phyloP scores from a whole-genome alignment of 2,113 vertebrate species.

The Merops nubicus region DNA sequence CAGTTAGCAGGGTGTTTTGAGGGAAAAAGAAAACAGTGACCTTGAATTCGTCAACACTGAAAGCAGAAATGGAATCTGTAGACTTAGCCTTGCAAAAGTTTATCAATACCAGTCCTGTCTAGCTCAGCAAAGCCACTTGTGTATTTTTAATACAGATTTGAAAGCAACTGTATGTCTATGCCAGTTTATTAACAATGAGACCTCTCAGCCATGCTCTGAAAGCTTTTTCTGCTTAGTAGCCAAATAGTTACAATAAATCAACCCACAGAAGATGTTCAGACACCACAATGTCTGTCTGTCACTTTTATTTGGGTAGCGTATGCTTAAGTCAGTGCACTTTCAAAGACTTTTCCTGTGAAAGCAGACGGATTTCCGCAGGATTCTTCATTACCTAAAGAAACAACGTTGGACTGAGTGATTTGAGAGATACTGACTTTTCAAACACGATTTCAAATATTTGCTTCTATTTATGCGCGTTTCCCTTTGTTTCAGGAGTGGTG shows the following conservation, averaged over 20 bases:
- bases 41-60: not conserved
- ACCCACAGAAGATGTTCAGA: not conserved
- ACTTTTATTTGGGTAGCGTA: not conserved
- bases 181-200: not conserved
- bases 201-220: not conserved
- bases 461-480: not conserved
- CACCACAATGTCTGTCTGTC: not conserved
- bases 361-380: not conserved
- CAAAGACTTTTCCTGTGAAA: not conserved
- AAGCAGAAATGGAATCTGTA: not conserved
- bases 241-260: not conserved
- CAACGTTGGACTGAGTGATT: not conserved
- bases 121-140: not conserved
- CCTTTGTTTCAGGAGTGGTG: conserved; percentile 79
- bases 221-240: not conserved
- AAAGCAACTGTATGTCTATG: not conserved
- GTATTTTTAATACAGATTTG: not conserved
- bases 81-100: not conserved
- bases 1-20: not conserved
- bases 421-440: not conserved
- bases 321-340: not conserved
- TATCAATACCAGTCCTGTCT: not conserved
- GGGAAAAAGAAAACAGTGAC: not conserved
- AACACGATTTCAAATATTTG: not conserved
- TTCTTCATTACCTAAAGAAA: not conserved